Base-by-base conservation (phyloP, 2,797 vertebrate species). In the Melanotaenia nigrans region DNA sequence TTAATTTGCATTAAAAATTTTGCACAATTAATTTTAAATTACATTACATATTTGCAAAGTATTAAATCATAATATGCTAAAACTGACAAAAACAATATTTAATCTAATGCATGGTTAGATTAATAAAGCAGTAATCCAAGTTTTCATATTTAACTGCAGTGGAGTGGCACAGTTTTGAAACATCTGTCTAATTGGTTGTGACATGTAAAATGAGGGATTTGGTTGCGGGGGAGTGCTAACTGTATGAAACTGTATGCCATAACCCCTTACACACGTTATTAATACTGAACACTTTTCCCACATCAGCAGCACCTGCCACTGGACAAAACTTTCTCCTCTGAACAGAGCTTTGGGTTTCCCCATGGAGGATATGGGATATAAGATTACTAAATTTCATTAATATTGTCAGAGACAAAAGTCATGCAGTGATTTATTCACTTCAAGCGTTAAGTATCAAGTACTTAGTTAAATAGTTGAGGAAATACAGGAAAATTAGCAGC, bases 321-420 rank as follows among this genome's bases (percentile, higher is more conserved):
- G 88, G 83, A 91, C 86, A 86, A 84, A 93, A 88, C 73, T 77
- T 71, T 79, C 87, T 85, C 87, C 68, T 89, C 85, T 83, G 81
- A 85, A 68, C 51, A 24, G 32, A 66, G 84, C 88, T 79, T 81
- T 89, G 86, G 83, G 84, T 89, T 90, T 90, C 87, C 91, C 93
- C 86, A 66, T 14, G 25, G 87, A 91, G 90, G 85, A 90, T 90
- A 77, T 54, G 74, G 60, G 71, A 86, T 92, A 68, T 93, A 91
- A 65, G 68, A 92, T 93, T 90, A 91, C 94, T 80, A 89, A 77
- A 92, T 89, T 92, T 93, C 91, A 93, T 94, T 94, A 93, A 93
- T 92, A 93, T 85, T 89, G 90, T 89, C 87, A 87, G 64, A 92
- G 90, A 89, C 87, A 85, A 93, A 92, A 92, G 86, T 89, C 87